These are phyloP conservation scores for Apistogramma diplotaenia DNA, from an alignment of 2,113 vertebrate genomes.

Conservation along the genomic window DNA sequence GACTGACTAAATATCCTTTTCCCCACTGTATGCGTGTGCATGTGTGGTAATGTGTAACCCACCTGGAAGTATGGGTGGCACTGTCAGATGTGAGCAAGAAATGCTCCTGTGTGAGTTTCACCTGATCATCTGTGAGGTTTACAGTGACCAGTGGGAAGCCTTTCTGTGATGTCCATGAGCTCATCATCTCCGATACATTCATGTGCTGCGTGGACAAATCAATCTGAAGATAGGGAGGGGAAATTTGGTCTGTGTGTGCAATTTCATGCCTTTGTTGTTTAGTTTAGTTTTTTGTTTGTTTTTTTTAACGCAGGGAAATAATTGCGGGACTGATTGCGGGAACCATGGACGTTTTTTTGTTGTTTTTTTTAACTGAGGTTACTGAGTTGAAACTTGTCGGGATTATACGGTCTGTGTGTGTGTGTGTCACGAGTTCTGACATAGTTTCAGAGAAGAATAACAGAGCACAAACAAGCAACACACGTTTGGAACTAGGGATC, in stretches of 20 bases:
- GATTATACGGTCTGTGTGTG: neutral
- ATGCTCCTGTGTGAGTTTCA: conserved; percentile 85
- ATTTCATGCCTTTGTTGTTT: neutral
- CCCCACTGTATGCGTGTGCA: neutral
- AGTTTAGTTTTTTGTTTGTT: no score
- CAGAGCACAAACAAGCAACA: neutral
- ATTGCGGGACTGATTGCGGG: no score
- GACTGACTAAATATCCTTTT: no score
- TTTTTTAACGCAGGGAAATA: no score
- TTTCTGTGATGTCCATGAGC: conserved; percentile 90
- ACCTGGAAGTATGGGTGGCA: conserved; percentile 76
- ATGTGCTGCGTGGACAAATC: conserved; percentile 77
- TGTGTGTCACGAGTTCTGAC: neutral
- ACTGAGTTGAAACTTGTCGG: neutral
- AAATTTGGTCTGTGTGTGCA: neutral
- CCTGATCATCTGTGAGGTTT: conserved; percentile 74
- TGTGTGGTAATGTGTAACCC: neutral
- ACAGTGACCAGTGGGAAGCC: conserved; percentile 94
- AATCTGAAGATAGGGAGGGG: conserved; percentile 3
- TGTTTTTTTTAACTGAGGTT: neutral
- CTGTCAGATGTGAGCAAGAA: conserved; percentile 83
- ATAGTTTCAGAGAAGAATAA: neutral
- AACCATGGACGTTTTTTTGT: no score
- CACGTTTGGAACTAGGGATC: neutral
- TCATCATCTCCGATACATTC: conserved; percentile 90